Evolutionary conservation across 2,888 invertebrate genomes (phyloP).

Genomic region (Drosophila nigritarsus): DNA sequence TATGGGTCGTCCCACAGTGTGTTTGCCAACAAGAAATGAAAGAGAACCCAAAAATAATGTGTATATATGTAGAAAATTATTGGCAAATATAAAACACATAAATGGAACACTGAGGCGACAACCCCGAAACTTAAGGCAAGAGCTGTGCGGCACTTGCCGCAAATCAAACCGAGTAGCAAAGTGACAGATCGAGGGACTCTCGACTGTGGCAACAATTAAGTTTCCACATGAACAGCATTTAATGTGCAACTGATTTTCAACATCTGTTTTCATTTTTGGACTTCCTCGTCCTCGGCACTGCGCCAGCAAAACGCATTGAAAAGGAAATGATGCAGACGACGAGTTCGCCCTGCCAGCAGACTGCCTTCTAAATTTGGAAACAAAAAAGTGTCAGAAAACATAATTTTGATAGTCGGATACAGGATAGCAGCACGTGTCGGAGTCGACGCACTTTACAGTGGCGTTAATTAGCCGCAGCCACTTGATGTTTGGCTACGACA

Average conservation of each 20-base stretch:
- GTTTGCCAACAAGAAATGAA: conserved; percentile 43
- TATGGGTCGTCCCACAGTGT: conserved; percentile 16
- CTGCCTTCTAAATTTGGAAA: conserved; percentile 67
- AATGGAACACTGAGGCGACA: conserved; percentile 31
- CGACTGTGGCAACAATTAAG: conserved; percentile 80
- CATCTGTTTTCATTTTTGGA: conserved; percentile 83
- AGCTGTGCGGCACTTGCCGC: conserved; percentile 51
- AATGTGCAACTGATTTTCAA: conserved; percentile 83
- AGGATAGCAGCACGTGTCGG: conserved; percentile 66
- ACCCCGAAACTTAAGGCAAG: conserved; percentile 36
- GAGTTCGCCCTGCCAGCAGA: conserved; percentile 10
- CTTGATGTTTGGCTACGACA: conserved; percentile 59
- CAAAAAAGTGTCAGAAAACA: conserved; percentile 71
- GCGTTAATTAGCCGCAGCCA: conserved; percentile 81
- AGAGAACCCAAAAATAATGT: conserved; percentile 18
- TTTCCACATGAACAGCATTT: conserved; percentile 83
- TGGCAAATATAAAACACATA: conserved; percentile 58
- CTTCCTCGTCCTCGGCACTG: conserved; percentile 45
- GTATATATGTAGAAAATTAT: conserved; percentile 38
- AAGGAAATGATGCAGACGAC: conserved; percentile 76
- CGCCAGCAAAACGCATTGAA: conserved; percentile 56
- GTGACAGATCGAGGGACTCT: conserved; percentile 64
- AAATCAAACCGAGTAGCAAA: conserved; percentile 49
- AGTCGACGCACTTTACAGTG: conserved; percentile 49
- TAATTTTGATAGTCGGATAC: conserved; percentile 58